Evolutionary conservation across 2,113 vertebrate genomes (phyloP), one percentile per base, ranked within the genome.

Genomic region (Saccopteryx bilineata): DNA sequence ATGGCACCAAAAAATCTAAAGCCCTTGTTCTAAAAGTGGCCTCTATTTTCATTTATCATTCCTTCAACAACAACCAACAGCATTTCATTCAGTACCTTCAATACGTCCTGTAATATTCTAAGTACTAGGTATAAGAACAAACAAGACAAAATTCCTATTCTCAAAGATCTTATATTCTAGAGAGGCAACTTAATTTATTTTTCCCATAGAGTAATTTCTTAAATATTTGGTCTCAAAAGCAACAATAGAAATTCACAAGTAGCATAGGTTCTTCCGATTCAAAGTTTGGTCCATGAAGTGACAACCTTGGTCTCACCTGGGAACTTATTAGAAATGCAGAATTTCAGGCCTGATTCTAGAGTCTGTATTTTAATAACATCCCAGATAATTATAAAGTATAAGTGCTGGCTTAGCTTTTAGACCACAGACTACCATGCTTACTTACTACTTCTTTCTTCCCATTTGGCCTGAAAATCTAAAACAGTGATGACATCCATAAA

Each of bases 151-250:
- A 92, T 68, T 76, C 54, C 54, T 63, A 14, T 33, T 63, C 14
- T 79, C 12, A 56, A 87, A 50, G 3, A 46, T n/a, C 12, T 94
- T 19, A 28, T 18, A 75, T 58, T 92, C 72, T 85, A 65, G 78
- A 81, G 18, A 56, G 24, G 61, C 89, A 63, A 52, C 4, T 75
- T 56, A 56, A 68, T 71, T 58, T 65, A 54, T 52, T 78, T 87
- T 95, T 82, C 60, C 69, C 61, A 33, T 24, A 52, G 23, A 71
- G 13, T 56, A 74, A 89, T 24, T 84, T 52, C 69, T 72, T 71
- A 60, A 91, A 68, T n/a, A 58, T 79, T 87, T 24, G 71, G 31
- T 48, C 48, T 76, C 26, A 79, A 92, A 91, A 94, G 19, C 60
- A 92, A 72, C 5, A 33, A 23, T 1, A 69, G 76, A 91, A 79